Percentiles rank a stretch among this genome's conserved stretches.
These are phyloP conservation scores for Centroberyx gerrardi DNA, from an alignment of 2,797 vertebrate species.

Conservation along the genomic window DNA sequence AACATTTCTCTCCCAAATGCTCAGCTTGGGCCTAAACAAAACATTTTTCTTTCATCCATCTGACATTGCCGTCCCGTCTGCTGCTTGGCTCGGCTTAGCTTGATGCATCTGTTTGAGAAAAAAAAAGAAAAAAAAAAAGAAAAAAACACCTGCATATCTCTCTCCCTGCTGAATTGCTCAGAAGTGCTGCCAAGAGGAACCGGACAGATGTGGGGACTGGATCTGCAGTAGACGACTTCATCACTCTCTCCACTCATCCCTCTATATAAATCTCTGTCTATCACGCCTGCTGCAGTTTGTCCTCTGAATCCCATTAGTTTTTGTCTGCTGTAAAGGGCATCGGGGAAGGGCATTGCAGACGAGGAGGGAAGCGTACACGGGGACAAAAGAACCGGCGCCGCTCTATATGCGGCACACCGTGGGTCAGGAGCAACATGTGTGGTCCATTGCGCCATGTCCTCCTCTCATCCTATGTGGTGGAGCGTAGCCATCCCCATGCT, in stretches of 20 bases:
- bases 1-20: constrained; percentile 54
- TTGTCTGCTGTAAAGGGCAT: constrained; percentile 65
- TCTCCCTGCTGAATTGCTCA: constrained; percentile 75
- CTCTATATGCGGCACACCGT: constrained; percentile 44
- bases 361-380: neutral
- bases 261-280: constrained; percentile 79
- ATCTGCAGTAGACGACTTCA: constrained; percentile 78
- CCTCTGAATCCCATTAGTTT: constrained; percentile 75
- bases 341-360: constrained; percentile 56
- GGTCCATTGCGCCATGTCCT: constrained; percentile 65
- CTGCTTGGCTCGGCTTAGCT: constrained; percentile 72
- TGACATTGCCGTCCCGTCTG: constrained; percentile 67
- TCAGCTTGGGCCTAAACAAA: constrained; percentile 70
- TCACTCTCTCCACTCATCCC: constrained; percentile 77
- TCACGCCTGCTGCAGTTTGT: constrained; percentile 65
- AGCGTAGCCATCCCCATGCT: constrained; percentile 36
- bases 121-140: neutral
- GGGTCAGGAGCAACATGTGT: constrained; percentile 69
- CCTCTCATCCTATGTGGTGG: constrained; percentile 34
- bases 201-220: constrained; percentile 81
- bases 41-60: constrained; percentile 72
- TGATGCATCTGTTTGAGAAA: constrained; percentile 76
- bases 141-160: constrained; percentile 80
- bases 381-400: constrained; percentile 43
- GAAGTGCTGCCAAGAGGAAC: constrained; percentile 81